These are phyloP conservation scores for Synanthedon formicaeformis DNA, from an alignment of 2,888 invertebrate species.

Conservation along the genomic window DNA sequence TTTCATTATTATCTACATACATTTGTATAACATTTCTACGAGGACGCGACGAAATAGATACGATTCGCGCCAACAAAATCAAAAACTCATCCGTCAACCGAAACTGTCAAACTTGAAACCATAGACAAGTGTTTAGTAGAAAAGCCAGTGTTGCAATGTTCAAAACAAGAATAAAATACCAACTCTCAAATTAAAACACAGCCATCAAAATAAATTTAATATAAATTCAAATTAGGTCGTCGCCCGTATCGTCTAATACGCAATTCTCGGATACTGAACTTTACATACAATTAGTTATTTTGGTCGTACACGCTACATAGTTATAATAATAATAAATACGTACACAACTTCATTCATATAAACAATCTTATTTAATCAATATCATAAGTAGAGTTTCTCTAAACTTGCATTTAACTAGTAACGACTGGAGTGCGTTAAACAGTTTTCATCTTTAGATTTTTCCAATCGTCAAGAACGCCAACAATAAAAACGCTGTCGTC, in stretches of 20 bases:
- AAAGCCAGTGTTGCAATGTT: not conserved
- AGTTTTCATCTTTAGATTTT: slow-evolving; percentile 10
- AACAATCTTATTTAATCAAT: slow-evolving; percentile 37
- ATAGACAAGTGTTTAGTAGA: not conserved
- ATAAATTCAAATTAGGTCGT: slow-evolving; percentile 27
- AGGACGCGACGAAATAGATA: too few species aligned
- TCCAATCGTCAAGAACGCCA: not conserved
- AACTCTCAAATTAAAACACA: slow-evolving; percentile 20
- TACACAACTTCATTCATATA: slow-evolving; percentile 42
- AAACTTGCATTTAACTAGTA: slow-evolving; percentile 31
- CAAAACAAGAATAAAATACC: slow-evolving; percentile 2
- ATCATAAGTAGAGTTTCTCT: slow-evolving; percentile 29
- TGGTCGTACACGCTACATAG: slow-evolving; percentile 45
- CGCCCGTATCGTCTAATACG: slow-evolving; percentile 30
- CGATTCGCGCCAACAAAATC: too few species aligned
- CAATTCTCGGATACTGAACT: slow-evolving; percentile 14
- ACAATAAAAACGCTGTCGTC: not conserved
- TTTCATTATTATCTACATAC: too few species aligned
- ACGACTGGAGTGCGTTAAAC: slow-evolving; percentile 37
- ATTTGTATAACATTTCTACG: too few species aligned
- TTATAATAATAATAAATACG: slow-evolving; percentile 27
- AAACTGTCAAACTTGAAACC: not conserved
- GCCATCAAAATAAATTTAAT: slow-evolving; percentile 21
- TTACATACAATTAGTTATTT: slow-evolving; percentile 28
- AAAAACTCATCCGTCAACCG: not conserved